These are phyloP conservation scores for Drosophila pachea DNA, from an alignment of 1,140 invertebrate genomes.

Conservation along the genomic window DNA sequence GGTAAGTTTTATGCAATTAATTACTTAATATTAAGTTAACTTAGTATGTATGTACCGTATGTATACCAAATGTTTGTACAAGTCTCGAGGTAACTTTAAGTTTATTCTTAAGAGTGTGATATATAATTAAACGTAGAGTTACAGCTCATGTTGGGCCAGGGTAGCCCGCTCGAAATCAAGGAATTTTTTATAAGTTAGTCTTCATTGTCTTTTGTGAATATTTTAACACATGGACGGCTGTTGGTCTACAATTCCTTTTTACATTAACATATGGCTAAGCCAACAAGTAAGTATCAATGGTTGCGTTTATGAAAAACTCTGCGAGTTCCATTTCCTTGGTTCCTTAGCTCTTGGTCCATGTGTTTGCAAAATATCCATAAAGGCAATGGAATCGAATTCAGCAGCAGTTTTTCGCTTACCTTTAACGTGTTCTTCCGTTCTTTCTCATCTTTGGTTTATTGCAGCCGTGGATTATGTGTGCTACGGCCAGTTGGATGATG, in stretches of 20 bases:
- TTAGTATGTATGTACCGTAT: neutral
- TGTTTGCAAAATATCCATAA: constrained; percentile 71
- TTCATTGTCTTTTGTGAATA: constrained; percentile 66
- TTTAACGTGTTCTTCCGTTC: constrained; percentile 25
- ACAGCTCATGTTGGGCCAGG: neutral
- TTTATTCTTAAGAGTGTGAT: neutral
- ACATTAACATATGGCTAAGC: constrained; percentile 3
- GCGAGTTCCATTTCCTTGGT: constrained; percentile 78
- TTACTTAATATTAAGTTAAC: neutral
- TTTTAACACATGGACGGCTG: constrained; percentile 71
- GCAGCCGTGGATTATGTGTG: constrained; percentile 74
- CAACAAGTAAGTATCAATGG: constrained; percentile 57
- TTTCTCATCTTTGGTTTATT: constrained; percentile 44
- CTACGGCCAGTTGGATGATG: constrained; percentile 73
- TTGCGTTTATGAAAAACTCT: constrained; percentile 57
- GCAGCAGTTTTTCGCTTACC: constrained; percentile 65
- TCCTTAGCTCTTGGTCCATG: constrained; percentile 67
- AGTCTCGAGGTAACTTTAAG: neutral
- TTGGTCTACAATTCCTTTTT: constrained; percentile 11
- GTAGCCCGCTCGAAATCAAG: neutral
- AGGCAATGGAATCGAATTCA: constrained; percentile 76
- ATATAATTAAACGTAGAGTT: neutral
- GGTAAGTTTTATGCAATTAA: constrained; percentile 53
- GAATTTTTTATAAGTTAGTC: constrained; percentile 15
- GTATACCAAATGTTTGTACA: no score